Base-by-base conservation (phyloP, 2,888 invertebrate species). In the Rotaria macrura region DNA sequence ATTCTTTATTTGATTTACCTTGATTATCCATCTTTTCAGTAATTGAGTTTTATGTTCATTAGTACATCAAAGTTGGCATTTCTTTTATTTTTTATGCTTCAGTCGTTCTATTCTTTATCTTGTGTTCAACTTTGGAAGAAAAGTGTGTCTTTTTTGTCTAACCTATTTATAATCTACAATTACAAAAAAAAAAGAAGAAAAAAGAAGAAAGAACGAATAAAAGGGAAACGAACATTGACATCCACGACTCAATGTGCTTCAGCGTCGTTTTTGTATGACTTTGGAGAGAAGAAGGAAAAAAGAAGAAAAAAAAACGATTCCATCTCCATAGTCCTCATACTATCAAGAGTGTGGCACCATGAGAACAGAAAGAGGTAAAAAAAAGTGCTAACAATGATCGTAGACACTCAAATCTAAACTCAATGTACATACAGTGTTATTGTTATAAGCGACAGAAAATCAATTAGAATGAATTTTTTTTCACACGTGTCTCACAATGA, bases 401-500 rank as follows among this genome's bases (percentile, higher is more conserved):
- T 65, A 65, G 65, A 65, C 65, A 65, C 34, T 17, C 55, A 65
- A 65, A 34, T 65, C 34, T 65, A 14, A 65, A 34, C 29, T 29
- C 3, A 65, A 65, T 65, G 65, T 20, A 17, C 29, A 20, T 20
- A 14, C 34, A 34, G 25, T 29, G 29, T 34, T 29, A 65, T 65
- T 65, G 65, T 65, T 65, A 34, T 29, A 20, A 65, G 65, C 5
- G 65, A 65, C 65, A 65, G 34, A 65, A 65, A 65, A 65, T 65
- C 65, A 65, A 65, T 65, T 65, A 65, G 65, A 65, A 34, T 65
- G 34, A 34, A 65, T 20, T 65, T 65, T 65, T 65, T 65, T 65
- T 65, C 65, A 65, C 65, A 65, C 65, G 65, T 65, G 65, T 65
- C 65, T 65, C 65, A 65, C 34, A 65, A 65, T 65, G 65, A 65